These are phyloP conservation scores for Calliphora vicina DNA, from an alignment of 1,140 invertebrate species.

Conservation along the genomic window DNA sequence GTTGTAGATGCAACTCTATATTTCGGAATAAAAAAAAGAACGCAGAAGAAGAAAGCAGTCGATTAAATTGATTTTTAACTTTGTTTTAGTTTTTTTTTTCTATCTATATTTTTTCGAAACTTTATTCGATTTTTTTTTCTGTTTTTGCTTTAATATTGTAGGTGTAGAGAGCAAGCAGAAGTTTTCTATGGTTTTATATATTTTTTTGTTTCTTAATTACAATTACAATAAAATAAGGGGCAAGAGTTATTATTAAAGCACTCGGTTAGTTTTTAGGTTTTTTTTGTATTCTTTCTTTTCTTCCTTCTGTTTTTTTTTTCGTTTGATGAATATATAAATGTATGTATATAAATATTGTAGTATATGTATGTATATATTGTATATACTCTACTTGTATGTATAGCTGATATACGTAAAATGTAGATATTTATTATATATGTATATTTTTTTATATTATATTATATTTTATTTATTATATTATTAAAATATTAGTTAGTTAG, in stretches of 20 bases:
- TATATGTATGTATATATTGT: background rate
- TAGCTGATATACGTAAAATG: background rate
- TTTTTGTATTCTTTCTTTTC: background rate
- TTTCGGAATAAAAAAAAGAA: background rate
- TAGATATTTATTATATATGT: background rate
- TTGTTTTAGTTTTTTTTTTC: background rate
- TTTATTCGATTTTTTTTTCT: background rate
- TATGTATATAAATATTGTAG: background rate
- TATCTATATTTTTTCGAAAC: background rate
- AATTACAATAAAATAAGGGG: background rate
- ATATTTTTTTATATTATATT: no score
- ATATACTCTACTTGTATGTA: background rate
- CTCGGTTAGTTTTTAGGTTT: background rate
- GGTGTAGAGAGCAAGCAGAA: slow-evolving; percentile 6
- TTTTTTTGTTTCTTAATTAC: background rate
- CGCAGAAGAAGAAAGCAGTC: slow-evolving; percentile 11
- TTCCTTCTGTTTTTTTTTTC: background rate
- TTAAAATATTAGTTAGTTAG: background rate
- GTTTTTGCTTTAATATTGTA: background rate
- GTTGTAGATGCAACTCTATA: slow-evolving; percentile 13
- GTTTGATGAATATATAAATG: background rate
- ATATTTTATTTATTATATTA: background rate
- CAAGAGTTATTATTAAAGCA: background rate
- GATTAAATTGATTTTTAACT: slow-evolving; percentile 30
- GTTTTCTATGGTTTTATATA: no score